Conservation (phyloP, 2,797 vertebrate genomes). For the Danio choprae region DNA sequence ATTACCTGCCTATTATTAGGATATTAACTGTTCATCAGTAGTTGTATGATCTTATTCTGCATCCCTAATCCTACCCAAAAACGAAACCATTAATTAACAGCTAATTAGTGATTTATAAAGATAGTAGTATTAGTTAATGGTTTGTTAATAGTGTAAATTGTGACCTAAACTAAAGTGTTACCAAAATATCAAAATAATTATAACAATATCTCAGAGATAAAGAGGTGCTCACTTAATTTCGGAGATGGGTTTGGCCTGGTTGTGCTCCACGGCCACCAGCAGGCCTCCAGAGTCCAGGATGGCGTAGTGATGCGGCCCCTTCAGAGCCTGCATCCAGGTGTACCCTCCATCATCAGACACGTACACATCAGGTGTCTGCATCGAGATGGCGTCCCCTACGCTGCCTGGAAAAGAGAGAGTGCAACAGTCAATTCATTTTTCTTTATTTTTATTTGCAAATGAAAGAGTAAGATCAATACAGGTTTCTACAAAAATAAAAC, state of each 20-base stretch:
- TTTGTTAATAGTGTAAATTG: too few relatives aligned
- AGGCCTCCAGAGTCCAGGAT: constrained; percentile 95
- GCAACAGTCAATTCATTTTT: background rate
- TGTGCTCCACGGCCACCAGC: constrained; percentile 90
- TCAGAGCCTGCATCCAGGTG: constrained; percentile 87
- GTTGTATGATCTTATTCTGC: too few relatives aligned
- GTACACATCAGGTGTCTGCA: constrained; percentile 89
- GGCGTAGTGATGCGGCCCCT: constrained; percentile 92
- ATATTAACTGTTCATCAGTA: too few relatives aligned
- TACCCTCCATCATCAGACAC: constrained; percentile 96
- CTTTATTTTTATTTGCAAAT: too few relatives aligned
- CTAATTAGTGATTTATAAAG: too few relatives aligned
- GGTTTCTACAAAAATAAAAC: background rate
- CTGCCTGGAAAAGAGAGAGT: constrained; percentile 80
- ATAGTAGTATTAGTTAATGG: too few relatives aligned
- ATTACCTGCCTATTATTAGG: too few relatives aligned
- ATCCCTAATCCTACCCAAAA: too few relatives aligned
- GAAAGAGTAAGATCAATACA: too few relatives aligned
- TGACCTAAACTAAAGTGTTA: background rate
- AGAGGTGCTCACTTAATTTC: constrained; percentile 83
- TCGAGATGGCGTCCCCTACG: constrained; percentile 88
- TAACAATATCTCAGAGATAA: background rate
- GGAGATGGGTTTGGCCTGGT: constrained; percentile 72
- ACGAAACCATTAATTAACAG: too few relatives aligned
- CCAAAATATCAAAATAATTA: background rate